phyloP scores from a whole-genome alignment of 2,888 invertebrate species.

The Seira ritae region DNA sequence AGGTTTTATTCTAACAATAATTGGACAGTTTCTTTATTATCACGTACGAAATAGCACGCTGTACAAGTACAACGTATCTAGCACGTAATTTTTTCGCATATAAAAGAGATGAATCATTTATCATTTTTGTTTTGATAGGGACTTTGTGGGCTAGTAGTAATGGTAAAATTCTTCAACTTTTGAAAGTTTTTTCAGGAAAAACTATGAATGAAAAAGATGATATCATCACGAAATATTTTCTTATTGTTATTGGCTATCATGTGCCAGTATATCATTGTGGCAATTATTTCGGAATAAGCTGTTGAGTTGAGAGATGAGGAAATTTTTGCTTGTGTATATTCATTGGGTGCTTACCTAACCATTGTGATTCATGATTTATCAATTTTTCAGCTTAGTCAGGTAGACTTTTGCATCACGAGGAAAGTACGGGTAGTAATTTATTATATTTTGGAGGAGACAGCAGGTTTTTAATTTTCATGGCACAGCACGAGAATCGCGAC shows the following conservation, averaged over 20 bases:
- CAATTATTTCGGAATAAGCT: not conserved
- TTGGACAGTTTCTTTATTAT: too few species aligned
- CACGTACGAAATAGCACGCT: too few species aligned
- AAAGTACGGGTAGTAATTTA: slow-evolving; percentile 4
- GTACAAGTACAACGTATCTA: too few species aligned
- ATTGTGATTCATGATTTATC: not conserved
- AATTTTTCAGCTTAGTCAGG: slow-evolving; percentile 1
- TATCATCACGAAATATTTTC: slow-evolving; percentile 19
- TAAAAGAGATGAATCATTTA: not conserved
- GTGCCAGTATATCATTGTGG: not conserved
- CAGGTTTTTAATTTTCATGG: slow-evolving; percentile 11
- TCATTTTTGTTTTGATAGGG: slow-evolving; percentile 12
- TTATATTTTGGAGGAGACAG: not conserved
- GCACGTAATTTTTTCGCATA: too few species aligned
- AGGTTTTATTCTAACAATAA: not conserved
- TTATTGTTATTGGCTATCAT: slow-evolving; percentile 1
- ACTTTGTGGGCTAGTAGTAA: not conserved
- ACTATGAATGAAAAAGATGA: not conserved
- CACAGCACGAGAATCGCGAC: not conserved
- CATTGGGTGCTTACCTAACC: too few species aligned
- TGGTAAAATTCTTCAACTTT: not conserved
- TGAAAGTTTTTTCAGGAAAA: slow-evolving; percentile 1
- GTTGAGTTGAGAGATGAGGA: too few species aligned
- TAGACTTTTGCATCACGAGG: slow-evolving; percentile 12
- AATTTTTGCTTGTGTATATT: too few species aligned